Evolutionary conservation across 2,888 invertebrate genomes (phyloP), one percentile per base, ranked within the genome.

Genomic region (Protonemura montana): DNA sequence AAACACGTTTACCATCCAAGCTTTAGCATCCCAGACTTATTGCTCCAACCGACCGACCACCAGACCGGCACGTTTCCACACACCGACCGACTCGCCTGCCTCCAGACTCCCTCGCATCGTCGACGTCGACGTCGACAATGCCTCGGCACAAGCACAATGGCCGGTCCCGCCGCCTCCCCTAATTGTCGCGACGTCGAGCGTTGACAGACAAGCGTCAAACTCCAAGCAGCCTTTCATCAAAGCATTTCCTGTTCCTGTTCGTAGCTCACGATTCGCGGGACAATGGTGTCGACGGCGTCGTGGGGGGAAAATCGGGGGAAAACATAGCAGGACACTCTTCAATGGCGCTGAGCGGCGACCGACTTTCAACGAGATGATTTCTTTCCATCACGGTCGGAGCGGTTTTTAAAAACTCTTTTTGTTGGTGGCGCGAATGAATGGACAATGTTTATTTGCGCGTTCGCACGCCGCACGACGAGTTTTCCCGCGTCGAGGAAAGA

Each of bases 221-320:
- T 78, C n/a, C 77, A 13, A 2, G 1, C 26, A 6, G 78, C 26
- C n/a, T 78, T 78, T 78, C 78, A 78, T 78, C 78, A 78, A 13
- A 25, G 26, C 78, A 25, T 78, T 78, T 78, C 78, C 78, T 7
- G 27, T 27, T 78, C 78, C 78, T 78, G 78, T 21, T 6, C n/a
- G n/a, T n/a, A n/a, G n/a, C n/a, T n/a, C n/a, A n/a, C n/a, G n/a
- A n/a, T n/a, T n/a, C n/a, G n/a, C n/a, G n/a, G 88, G 88, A 87
- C 88, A 88, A 7, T 5, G 81, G 81, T n/a, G 86, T 26, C 84
- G 59, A 21, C 21, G 59, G 59, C 21, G 1, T 59, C 21, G 59
- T 41, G 41, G 6, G 41, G 13, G 41, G n/a, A n/a, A n/a, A n/a
- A 41, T 5, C 59, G 59, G 21, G 59, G 21, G 59, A 59, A 3